A percentile compares a stretch with the other conserved stretches of the same genome.
These are phyloP conservation scores for Chrosomus eos DNA, from an alignment of 2,797 vertebrate species.

Conservation along the genomic window DNA sequence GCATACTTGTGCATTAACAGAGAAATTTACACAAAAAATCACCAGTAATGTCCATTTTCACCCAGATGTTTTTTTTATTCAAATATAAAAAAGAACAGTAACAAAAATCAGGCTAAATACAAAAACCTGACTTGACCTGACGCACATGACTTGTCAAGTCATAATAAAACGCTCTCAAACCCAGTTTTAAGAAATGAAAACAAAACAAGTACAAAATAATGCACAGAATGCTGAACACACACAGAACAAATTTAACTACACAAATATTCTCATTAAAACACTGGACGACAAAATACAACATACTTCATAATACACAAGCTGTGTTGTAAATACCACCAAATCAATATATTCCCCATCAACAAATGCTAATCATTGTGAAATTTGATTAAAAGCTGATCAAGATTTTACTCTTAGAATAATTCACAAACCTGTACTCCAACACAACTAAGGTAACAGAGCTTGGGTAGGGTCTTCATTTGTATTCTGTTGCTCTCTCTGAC, in stretches of 20 bases:
- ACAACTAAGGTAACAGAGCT: constrained; percentile 7
- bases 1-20: not conserved
- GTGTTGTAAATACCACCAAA: not conserved
- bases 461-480: constrained; percentile 4
- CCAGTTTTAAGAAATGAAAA: not conserved
- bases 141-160: not conserved
- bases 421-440: not conserved
- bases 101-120: not conserved
- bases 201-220: not conserved
- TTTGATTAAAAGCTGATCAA: not conserved
- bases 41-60: not conserved
- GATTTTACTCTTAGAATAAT: not conserved
- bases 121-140: not conserved
- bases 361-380: not conserved
- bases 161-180: not conserved
- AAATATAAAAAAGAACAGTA: not conserved
- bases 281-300: not conserved
- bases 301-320: not conserved
- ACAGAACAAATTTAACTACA: not conserved
- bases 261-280: not conserved
- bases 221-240: not conserved
- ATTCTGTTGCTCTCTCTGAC: not conserved
- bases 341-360: not conserved
- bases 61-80: not conserved
- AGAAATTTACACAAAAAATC: not conserved